Conservation (phyloP, 1,140 invertebrate genomes). For the Trypoxylus dichotomus region DNA sequence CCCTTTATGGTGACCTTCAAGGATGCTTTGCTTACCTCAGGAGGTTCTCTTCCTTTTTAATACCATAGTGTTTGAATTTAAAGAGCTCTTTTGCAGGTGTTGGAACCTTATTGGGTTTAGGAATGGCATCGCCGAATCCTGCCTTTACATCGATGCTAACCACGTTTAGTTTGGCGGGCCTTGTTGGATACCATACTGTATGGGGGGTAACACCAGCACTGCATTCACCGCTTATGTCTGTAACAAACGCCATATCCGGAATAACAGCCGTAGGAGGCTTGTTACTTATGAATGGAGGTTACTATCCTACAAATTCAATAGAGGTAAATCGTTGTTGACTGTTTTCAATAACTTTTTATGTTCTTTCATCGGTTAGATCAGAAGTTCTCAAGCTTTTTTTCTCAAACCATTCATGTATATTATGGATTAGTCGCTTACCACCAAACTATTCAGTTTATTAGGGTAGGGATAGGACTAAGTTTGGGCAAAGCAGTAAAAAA, state of each 20-base stretch:
- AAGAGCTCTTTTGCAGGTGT: constrained; percentile 57
- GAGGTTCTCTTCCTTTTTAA: constrained; percentile 56
- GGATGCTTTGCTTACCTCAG: constrained; percentile 70
- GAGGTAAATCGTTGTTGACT: constrained; percentile 51
- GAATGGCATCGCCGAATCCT: constrained; percentile 76
- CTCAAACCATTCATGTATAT: too few species aligned
- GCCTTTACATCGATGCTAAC: constrained; percentile 87
- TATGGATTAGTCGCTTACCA: constrained; percentile 5
- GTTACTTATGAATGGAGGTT: constrained; percentile 78
- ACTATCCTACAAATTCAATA: constrained; percentile 69
- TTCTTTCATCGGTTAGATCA: too few species aligned
- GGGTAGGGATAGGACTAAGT: too few species aligned
- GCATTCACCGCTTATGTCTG: constrained; percentile 90
- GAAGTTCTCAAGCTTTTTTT: too few species aligned
- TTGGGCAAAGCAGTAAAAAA: too few species aligned
- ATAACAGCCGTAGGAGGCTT: constrained; percentile 89
- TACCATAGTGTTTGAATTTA: background rate
- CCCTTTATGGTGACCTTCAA: constrained; percentile 64
- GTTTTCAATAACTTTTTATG: too few species aligned
- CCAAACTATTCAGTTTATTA: background rate
- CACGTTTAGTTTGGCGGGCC: constrained; percentile 78
- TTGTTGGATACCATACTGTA: constrained; percentile 89
- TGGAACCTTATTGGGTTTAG: constrained; percentile 70
- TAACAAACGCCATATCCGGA: constrained; percentile 90
- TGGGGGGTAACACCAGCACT: constrained; percentile 90